Evolutionary conservation across 2,797 vertebrate species (phyloP), one percentile per base, ranked within the genome.

Genomic region (Staurois parvus): DNA sequence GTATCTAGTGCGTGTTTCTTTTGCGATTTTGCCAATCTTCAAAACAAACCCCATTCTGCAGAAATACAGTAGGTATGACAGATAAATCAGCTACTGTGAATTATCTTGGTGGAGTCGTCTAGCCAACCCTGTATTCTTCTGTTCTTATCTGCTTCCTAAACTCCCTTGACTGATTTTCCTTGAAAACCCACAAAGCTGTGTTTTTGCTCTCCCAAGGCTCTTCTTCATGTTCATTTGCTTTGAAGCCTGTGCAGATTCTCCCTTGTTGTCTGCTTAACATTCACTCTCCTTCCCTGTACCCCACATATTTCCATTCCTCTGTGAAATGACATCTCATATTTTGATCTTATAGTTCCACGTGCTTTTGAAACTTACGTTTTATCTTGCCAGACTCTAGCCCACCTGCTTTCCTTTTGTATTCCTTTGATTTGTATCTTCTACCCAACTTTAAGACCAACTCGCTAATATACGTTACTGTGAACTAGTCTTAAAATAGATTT

Each of bases 321-420:
- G 62, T 83, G 37, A 59, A 59, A 59, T 59, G 52, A 66, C 56
- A 76, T 13, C 40, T 67, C 28, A 76, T 32, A 74, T 83, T 67
- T 68, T 76, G 72, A 68, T 76, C 70, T 83, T 45, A 30, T 74
- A 30, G 28, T 66, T 73, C 17, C 34, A 72, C n/a, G 26, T 45
- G 56, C 70, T 28, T 81, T 81, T 81, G 69, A 40, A 81, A 42
- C 7, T 56, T 40, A 28, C n/a, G 8, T 82, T 72, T 66, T 66
- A 64, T 74, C 69, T 82, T 67, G 37, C 52, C 45, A 76, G 45
- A 78, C 64, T 28, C 21, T 76, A 76, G 32, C 30, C 52, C 52
- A 64, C 24, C 28, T 29, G 64, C 28, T 29, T 66, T 66, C 64
- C 56, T 77, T 30, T 28, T 45, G 37, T 68, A 45, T 40, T 30